phyloP scores from a whole-genome alignment of 2,888 invertebrate species.

The Latrodectus elegans region DNA sequence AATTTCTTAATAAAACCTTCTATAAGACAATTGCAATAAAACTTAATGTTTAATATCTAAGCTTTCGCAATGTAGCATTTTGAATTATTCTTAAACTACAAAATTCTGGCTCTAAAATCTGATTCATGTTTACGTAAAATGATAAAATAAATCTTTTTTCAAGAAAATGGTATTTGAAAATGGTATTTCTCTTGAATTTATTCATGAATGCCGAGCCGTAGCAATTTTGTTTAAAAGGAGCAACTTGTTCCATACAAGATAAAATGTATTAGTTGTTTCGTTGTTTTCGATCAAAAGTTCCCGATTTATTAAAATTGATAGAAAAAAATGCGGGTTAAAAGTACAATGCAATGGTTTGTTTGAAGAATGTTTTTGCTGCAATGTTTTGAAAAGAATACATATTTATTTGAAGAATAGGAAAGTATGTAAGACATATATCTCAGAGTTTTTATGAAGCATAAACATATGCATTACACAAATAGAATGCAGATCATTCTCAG shows the following conservation, averaged over 20 bases:
- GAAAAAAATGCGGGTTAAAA: not conserved
- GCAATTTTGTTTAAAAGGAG: conserved; percentile 5
- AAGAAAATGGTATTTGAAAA: conserved; percentile 26
- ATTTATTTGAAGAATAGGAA: not conserved
- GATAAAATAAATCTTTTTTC: conserved; percentile 1
- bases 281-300: not conserved
- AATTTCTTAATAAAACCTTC: too few relatives aligned
- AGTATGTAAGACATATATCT: too few relatives aligned
- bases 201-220: conserved; percentile 33
- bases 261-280: conserved; percentile 3
- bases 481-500: too few relatives aligned
- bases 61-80: not conserved
- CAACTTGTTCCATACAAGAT: not conserved
- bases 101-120: not conserved
- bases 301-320: conserved; percentile 5
- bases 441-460: too few relatives aligned
- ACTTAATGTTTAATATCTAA: too few relatives aligned
- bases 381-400: not conserved
- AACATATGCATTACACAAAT: too few relatives aligned
- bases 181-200: conserved; percentile 13
- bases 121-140: not conserved
- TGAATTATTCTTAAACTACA: not conserved
- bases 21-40: too few relatives aligned
- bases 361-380: not conserved
- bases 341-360: not conserved